These are phyloP conservation scores for Schizopygopsis pylzovi DNA, from an alignment of 2,797 vertebrate species.

Conservation along the genomic window DNA sequence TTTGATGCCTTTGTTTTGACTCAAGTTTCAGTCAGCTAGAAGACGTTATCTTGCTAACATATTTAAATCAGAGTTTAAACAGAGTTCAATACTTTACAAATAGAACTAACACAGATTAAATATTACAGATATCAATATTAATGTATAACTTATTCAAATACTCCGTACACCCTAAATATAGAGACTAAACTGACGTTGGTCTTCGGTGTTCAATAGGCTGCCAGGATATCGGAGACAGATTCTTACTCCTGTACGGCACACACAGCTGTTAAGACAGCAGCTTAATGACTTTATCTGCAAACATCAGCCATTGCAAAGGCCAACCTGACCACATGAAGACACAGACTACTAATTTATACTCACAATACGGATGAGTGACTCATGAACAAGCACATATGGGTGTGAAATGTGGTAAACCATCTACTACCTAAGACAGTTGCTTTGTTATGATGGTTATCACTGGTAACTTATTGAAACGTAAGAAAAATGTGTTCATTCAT, in stretches of 20 bases:
- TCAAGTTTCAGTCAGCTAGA: background rate
- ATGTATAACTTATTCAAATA: conserved; percentile 15
- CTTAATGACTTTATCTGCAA: conserved; percentile 9
- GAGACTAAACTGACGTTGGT: background rate
- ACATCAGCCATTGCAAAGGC: conserved; percentile 1
- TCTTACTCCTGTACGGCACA: background rate
- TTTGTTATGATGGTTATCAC: conserved; percentile 6
- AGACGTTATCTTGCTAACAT: background rate
- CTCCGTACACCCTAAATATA: background rate
- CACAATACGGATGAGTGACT: conserved; percentile 19
- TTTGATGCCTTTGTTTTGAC: background rate
- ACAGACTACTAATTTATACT: conserved; percentile 8
- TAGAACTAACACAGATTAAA: background rate
- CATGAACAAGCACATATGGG: background rate
- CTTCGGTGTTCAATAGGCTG: background rate
- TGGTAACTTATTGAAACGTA: background rate
- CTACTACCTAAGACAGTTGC: background rate
- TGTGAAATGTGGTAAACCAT: conserved; percentile 12
- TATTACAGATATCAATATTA: conserved; percentile 2
- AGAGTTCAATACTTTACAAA: background rate
- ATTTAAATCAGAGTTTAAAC: background rate
- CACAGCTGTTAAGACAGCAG: background rate
- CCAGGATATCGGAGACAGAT: background rate
- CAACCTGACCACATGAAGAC: conserved; percentile 9
- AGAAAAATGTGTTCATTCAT: background rate